phyloP scores from a whole-genome alignment of 2,113 vertebrate genomes.

The Genyomyrus donnyi region DNA sequence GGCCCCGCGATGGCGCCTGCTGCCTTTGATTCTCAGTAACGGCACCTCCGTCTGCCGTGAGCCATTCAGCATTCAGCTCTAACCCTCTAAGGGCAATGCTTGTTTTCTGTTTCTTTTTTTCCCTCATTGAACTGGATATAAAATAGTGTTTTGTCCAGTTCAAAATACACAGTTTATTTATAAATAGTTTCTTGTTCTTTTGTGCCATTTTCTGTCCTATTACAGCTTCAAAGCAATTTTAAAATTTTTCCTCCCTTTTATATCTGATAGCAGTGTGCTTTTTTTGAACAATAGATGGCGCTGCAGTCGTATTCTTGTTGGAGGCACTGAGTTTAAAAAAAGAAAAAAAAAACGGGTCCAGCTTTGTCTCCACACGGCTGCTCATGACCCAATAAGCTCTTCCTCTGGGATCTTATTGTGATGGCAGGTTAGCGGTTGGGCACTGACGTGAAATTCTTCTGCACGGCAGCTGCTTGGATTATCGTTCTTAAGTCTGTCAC shows the following conservation, averaged over 20 bases:
- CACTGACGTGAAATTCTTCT: constrained; percentile 53
- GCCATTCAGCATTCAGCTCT: background rate
- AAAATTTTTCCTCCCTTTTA: background rate
- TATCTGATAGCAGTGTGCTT: background rate
- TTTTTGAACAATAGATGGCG: constrained; percentile 58
- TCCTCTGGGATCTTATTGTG: constrained; percentile 57
- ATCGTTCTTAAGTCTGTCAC: background rate
- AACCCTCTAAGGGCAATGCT: background rate
- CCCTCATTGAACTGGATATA: background rate
- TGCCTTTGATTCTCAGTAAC: background rate
- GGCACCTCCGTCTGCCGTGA: background rate
- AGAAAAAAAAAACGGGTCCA: constrained; percentile 9
- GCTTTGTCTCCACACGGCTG: constrained; percentile 53
- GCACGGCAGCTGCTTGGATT: constrained; percentile 52
- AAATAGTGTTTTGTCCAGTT: background rate
- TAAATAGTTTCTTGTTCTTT: background rate
- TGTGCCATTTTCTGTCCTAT: background rate
- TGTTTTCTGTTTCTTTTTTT: background rate
- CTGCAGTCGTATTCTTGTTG: constrained; percentile 39
- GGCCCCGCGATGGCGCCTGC: background rate
- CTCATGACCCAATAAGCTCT: constrained; percentile 48
- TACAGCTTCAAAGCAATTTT: background rate
- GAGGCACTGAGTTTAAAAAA: constrained; percentile 3
- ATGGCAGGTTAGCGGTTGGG: constrained; percentile 56
- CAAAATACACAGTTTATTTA: background rate